These are phyloP conservation scores for Paramormyrops kingsleyae DNA, from an alignment of 2,113 vertebrate genomes.

Conservation along the genomic window DNA sequence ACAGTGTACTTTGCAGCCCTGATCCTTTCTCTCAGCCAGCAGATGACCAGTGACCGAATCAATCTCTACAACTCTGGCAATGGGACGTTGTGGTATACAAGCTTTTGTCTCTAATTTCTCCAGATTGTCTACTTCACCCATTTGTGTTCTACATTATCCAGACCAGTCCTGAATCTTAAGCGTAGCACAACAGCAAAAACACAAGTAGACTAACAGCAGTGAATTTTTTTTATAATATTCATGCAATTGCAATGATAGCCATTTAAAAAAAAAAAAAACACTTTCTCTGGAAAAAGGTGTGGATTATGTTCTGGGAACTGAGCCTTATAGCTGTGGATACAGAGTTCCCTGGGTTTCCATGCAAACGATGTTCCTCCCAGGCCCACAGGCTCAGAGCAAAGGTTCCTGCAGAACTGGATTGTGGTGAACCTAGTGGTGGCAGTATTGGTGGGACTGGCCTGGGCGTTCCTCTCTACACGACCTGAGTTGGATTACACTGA, in stretches of 20 bases:
- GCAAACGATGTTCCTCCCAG: slow-evolving; percentile 43
- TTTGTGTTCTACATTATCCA: neutral
- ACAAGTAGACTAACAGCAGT: neutral
- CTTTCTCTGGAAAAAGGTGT: neutral
- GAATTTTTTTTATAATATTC: neutral
- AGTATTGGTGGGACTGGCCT: slow-evolving; percentile 80
- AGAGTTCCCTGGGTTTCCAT: neutral
- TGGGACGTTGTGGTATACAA: slow-evolving; percentile 73
- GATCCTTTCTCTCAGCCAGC: slow-evolving; percentile 84
- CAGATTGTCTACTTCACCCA: neutral
- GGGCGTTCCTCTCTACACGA: slow-evolving; percentile 74
- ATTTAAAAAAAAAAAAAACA: neutral
- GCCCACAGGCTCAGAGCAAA: slow-evolving; percentile 65
- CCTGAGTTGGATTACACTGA: slow-evolving; percentile 81
- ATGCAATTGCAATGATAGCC: neutral
- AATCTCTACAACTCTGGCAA: slow-evolving; percentile 77
- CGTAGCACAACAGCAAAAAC: neutral
- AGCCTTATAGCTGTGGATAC: neutral
- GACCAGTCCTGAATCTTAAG: neutral
- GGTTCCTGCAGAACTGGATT: slow-evolving; percentile 81
- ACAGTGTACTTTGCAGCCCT: slow-evolving; percentile 88
- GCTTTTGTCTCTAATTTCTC: neutral
- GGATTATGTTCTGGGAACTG: neutral
- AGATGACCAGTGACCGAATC: slow-evolving; percentile 92
- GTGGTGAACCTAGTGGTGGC: slow-evolving; percentile 86